Evolutionary conservation across 2,113 vertebrate species (phyloP).

Genomic region (Cinclus cinclus): DNA sequence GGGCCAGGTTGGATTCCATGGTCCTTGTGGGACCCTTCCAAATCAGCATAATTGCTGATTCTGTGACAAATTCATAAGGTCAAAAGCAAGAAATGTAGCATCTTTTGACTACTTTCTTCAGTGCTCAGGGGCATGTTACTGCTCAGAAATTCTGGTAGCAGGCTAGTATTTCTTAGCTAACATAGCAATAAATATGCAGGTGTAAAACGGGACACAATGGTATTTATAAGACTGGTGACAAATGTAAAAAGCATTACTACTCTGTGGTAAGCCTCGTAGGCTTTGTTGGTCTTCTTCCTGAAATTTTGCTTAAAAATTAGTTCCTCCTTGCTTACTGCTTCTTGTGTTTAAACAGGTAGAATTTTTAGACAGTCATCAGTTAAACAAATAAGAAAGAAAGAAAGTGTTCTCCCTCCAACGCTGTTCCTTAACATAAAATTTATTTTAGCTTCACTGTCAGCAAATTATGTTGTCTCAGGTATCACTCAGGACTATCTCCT

Average conservation of each 20-base stretch:
- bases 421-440: neutral
- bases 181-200: neutral
- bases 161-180: neutral
- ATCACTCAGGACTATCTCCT: neutral
- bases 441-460: neutral
- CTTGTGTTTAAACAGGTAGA: neutral
- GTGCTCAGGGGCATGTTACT: neutral
- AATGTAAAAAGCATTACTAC: neutral
- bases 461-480: neutral
- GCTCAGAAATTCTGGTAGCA: constrained; percentile 1
- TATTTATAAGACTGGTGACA: neutral
- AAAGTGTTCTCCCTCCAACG: neutral
- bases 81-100: neutral
- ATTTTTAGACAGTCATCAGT: neutral
- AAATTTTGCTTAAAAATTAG: neutral
- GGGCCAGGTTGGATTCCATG: neutral
- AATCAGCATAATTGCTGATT: neutral
- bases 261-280: rapidly evolving
- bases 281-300: neutral
- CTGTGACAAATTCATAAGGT: neutral
- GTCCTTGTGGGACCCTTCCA: neutral
- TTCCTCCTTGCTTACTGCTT: neutral
- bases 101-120: neutral
- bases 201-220: neutral
- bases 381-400: neutral